Base-by-base conservation (phyloP, 2,797 vertebrate species). In the Coilia nasus region DNA sequence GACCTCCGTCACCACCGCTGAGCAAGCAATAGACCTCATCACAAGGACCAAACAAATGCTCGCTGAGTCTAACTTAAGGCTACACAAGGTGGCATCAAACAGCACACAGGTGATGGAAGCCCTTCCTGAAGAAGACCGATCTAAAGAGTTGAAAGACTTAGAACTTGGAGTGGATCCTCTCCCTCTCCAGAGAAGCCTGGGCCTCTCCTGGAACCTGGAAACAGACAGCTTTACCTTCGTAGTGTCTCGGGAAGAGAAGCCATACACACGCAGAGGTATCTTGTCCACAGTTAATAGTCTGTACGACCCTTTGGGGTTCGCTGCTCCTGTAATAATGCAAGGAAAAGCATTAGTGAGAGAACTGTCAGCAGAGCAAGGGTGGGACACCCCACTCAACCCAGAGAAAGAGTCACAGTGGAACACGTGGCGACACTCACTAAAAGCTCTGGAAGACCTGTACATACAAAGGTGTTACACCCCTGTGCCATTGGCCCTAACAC, bases 151-250 rank as follows among this genome's bases (percentile, higher is more conserved):
- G 1, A 85, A 85, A 31, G 28, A 82, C 60, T 23, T 82, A 19
- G 84, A 82, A 23, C 44, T 85, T 0, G 23, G 46, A 0, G 46
- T 21, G 14, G 59, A 85, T 19, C 23, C 50, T 14, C 47, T 21
- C 62, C 80, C 57, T 15, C 15, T 67, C 14, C 83, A 85, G 31
- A 21, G 4, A 15, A 85, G 84, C 35, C 35, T 85, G 57, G 80
- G 57, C 11, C 15, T 85, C 14, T 41, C 35, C 1, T 85, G 84
- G 84, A 60, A 81, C 17, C 19, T 56, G 17, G 59, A n/a, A 2
- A 62, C 78, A 21, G 84, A 85, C 23, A 64, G 35, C 6, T 85
- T 86, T 50, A 86, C 54, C 1, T 83, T 86, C 25, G 6, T 31
- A 25, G 85, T 83, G 2, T 81, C 85, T 21, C 23, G 23, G 11